Evolutionary conservation across 2,888 invertebrate species (phyloP), one percentile per base, ranked within the genome.

Genomic region (Coenonympha glycerion): DNA sequence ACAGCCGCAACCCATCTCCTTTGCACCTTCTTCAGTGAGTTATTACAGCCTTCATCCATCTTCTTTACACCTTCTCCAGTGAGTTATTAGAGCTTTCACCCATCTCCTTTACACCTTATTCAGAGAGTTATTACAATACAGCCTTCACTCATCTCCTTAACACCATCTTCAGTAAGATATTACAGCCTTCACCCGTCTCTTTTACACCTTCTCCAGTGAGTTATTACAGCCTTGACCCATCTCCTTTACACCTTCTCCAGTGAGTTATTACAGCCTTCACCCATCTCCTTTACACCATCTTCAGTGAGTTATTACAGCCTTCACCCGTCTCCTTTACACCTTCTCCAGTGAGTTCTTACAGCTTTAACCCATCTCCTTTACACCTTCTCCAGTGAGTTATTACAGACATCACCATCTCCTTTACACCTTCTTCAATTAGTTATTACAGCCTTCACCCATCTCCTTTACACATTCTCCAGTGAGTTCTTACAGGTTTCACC

Each of bases 191-290:
- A 3, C 18, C 18, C 18, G 19, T 19, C 18, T 3, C 18, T 19
- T 19, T 19, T 18, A 4, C 19, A 3, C 19, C 3, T 3, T 3
- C 4, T 4, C 19, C 19, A 19, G 18, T 19, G 19, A 19, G 18
- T 19, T 4, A 5, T 21, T 3, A 21, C 86, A 84, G 58, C 59
- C 79, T 31, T 82, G 86, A 21, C 94, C 94, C 9, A 89, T 95
- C 63, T 93, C 95, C 16, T 97, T 97, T 82, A 97, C 96, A 0
- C 97, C 97, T 52, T 97, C 97, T 22, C 95, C 97, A 9, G 52
- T 52, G 8, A 52, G 28, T 28, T 28, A 4, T 28, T 9, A n/a
- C n/a, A n/a, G n/a, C n/a, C n/a, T n/a, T n/a, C n/a, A 26, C 1
- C 24, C 9, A 26, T 26, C 24, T 9, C 24, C n/a, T 26, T 26